Evolutionary conservation across 1,140 invertebrate species (phyloP), one percentile per base, ranked within the genome.

Genomic region (Nasonia longicornis): DNA sequence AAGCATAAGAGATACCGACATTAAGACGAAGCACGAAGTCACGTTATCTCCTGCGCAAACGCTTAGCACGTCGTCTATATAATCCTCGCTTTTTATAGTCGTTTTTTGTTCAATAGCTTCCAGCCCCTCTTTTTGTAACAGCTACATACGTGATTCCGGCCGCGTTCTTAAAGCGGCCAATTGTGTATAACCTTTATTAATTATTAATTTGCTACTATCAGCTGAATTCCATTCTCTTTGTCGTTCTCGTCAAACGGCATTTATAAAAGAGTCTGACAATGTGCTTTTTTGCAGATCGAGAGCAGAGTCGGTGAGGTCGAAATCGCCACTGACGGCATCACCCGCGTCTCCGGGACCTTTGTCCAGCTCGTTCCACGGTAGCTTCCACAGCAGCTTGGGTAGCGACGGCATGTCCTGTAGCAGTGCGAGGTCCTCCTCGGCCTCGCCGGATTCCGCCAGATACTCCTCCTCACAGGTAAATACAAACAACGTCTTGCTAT

Each of bases 371-470:
- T 85, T 90, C 64, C 88, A 91, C 70, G 89, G 90, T 63, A 91
- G 90, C 86, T 91, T 91, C 78, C 90, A 91, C 76, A 89, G 90
- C 63, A 91, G 90, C 81, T 87, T 91, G 79, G 90, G 90, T 69
- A 91, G 90, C 82, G 90, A 91, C 86, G 90, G 90, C 66, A 91
- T 91, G 89, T 91, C 90, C 38, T 91, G 88, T 82, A 90, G 90
- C 84, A 91, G 90, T 70, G 90, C 89, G 31, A 91, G 90, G 79
- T 91, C 90, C 3, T 90, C 89, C 10, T 91, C 90, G 10, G 89
- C 89, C 0, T 91, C 90, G 8, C 90, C 90, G 0, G 90, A 91
- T 83, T 91, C 90, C 10, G 89, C 89, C 48, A 89, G 89, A 84
- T 91, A 89, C 82, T 89, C 89, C 11, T 89, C 89, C 16, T 84